Evolutionary conservation across 2,888 invertebrate species (phyloP), one percentile per base, ranked within the genome.

Genomic region (Microchrysa polita): DNA sequence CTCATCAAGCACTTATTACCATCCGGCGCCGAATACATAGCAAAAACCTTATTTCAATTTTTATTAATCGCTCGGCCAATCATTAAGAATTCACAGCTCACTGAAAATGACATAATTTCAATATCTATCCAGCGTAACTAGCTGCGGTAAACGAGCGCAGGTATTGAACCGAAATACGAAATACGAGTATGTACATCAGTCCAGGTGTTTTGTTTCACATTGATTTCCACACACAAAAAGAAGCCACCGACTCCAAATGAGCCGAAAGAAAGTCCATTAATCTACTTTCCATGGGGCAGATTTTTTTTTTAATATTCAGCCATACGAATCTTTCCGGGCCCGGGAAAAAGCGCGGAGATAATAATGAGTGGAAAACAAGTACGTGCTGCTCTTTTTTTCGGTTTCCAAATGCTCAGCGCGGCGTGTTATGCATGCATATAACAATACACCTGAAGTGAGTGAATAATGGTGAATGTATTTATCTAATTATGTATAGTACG

Each of bases 191-290:
- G n/a, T n/a, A n/a, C n/a, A n/a, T n/a, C n/a, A n/a, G 42, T 9
- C 42, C 48, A 48, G 48, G 48, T 48, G 48, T n/a, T 48, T 48
- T 48, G 48, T 48, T 48, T 48, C 48, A 48, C 48, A 48, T 48
- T 48, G 16, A 48, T 48, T 48, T 48, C 48, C 16, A n/a, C 7
- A 42, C 7, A 42, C 48, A 48, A 48, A 48, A 48, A 48, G 27
- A 34, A 34, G 27, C 27, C 27, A 34, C 27, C n/a, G 27, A 7
- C 7, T 48, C 48, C 48, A 48, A 48, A 48, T 48, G 48, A 48
- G 48, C 48, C 48, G 16, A n/a, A 48, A 48, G 48, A 48, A 48
- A 48, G 48, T 48, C 48, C 48, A 48, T 48, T 48, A 48, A 48
- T 48, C 48, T 10, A 48, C 48, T 48, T 48, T 48, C 48, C 48